Base-by-base conservation (phyloP, 2,888 invertebrate species). In the Eupithecia tripunctaria region DNA sequence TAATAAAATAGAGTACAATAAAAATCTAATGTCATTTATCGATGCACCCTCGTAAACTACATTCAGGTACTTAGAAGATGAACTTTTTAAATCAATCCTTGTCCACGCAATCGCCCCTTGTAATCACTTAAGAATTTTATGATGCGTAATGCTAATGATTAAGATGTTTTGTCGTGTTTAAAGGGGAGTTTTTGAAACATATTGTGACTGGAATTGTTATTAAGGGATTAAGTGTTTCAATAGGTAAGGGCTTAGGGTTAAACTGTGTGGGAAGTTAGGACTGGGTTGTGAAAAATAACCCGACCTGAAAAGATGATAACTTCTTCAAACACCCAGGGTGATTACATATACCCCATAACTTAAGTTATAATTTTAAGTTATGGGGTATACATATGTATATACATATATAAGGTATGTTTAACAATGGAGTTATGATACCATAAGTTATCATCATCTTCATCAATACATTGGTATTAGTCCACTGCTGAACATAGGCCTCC, bases 41-140 rank as follows among this genome's bases (percentile, higher is more conserved):
- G 65, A 79, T 79, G 70, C 78, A 80, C 83, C 86, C 86, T 82
- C 78, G 74, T 79, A 82, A 82, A 82, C 81, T 80, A 83, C 79
- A 79, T 80, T 80, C 81, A 86, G 82, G 86, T 90, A 90, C 89
- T 90, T 89, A 88, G 88, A 80, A 89, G 90, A 92, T 92, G 88
- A 89, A 89, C 89, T 91, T 89, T 88, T 84, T 79, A 89, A 93
- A 93, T 94, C 92, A 91, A 92, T 91, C 92, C 86, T 84, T 84
- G 84, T 86, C 88, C 92, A 93, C 90, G 91, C 91, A 89, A 91
- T 84, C 90, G 65, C 87, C 92, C 91, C 85, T 86, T 84, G 91
- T 90, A 94, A 94, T 94, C 94, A 94, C 94, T 94, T 93, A 94
- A 91, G 90, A 90, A 91, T 89, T 94, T 92, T 94, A 94, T 94